Conservation (phyloP, 2,888 invertebrate genomes). For the Cerceris rybyensis region DNA sequence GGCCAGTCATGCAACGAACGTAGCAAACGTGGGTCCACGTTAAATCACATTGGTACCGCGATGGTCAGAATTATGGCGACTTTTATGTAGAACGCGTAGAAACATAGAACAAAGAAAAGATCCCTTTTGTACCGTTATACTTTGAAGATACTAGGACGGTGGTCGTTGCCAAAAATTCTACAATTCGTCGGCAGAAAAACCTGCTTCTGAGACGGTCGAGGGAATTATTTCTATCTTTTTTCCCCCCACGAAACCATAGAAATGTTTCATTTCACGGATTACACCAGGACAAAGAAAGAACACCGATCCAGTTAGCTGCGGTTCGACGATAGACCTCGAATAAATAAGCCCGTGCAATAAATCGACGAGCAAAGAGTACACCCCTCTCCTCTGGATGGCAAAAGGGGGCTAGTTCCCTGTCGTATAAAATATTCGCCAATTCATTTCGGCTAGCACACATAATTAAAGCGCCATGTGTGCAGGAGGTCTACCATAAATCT, state of each 20-base stretch:
- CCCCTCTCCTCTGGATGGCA: too few relatives aligned
- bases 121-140: conserved; percentile 39
- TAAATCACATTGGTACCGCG: conserved; percentile 59
- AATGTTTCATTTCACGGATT: not conserved
- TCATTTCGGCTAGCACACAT: conserved; percentile 77
- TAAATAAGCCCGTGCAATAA: conserved; percentile 61
- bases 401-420: conserved; percentile 51
- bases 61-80: conserved; percentile 59
- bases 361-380: conserved; percentile 30
- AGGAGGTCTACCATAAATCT: conserved; percentile 78
- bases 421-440: conserved; percentile 79
- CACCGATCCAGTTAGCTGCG: not conserved
- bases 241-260: not conserved
- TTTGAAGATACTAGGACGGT: conserved; percentile 62
- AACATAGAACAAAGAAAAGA: conserved; percentile 23
- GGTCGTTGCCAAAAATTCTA: conserved; percentile 55
- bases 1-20: conserved; percentile 48
- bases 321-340: conserved; percentile 29
- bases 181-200: conserved; percentile 1
- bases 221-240: not conserved
- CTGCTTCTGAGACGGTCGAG: not conserved
- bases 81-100: conserved; percentile 56
- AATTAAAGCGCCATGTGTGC: conserved; percentile 81
- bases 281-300: not conserved
- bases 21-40: conserved; percentile 52